Evolutionary conservation across 35 echinoderm and acorn worm species (phyloP), one percentile per base, ranked within the genome.

Genomic region (Diadema setosum): DNA sequence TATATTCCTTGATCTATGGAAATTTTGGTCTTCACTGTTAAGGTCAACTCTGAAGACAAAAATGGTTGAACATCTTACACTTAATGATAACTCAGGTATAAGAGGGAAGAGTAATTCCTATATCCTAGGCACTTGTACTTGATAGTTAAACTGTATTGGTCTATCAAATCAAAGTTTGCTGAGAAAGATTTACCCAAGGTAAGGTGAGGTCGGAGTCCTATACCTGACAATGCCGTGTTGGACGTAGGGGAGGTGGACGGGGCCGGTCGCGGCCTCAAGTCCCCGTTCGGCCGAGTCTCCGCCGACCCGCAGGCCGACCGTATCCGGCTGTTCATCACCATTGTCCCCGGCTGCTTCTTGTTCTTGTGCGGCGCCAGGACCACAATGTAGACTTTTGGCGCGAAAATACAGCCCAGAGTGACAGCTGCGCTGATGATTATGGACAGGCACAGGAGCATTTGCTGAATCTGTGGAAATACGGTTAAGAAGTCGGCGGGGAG

Each of bases 321-420:
- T 30, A 94, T 40, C 9, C 89, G 88, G 73, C 93, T 95, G 70
- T 95, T 95, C 45, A 95, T 65, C 31, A 91, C 83, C 58, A 95
- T 81, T 25, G 88, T 90, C 42, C 93, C 93, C 5, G 93, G 80
- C 24, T 81, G 76, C 36, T 95, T 93, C 36, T 90, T 87, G 74
- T 94, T 92, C 83, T 98, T 98, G 39, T 98, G 92, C 9, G 96
- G 92, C 8, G 92, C 89, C 32, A 98, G 87, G 14, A 98, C 52
- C 26, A 98, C 96, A 29, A 98, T 98, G 75, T 98, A 98, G 43
- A 98, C 65, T 52, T 98, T 98, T 15, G 96, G 96, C 42, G 88
- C 96, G 58, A 98, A 98, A 25, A 98, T 94, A 65, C 92, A 94
- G 43, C 92, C 85, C 21, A 98, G 89, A 5, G 90, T 88, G 2